These are phyloP conservation scores for Geotrypetes seraphini DNA, from an alignment of 2,797 vertebrate genomes.

Conservation along the genomic window DNA sequence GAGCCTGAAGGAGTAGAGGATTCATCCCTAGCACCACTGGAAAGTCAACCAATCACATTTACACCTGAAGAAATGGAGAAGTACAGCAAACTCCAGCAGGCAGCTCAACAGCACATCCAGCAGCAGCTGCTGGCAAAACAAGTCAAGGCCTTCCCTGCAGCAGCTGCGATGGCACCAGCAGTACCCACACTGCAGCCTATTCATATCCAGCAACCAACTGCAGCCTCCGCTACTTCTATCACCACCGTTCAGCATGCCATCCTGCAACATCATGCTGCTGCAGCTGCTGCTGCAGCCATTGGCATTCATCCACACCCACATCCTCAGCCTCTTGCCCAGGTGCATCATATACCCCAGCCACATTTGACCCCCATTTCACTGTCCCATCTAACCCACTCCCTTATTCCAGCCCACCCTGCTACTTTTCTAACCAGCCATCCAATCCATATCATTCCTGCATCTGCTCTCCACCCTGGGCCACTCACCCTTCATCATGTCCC, in stretches of 20 bases:
- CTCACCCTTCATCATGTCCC: slow-evolving; percentile 88
- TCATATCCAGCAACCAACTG: slow-evolving; percentile 85
- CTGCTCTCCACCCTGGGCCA: slow-evolving; percentile 86
- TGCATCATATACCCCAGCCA: slow-evolving; percentile 82
- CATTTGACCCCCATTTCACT: slow-evolving; percentile 62
- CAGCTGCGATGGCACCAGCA: slow-evolving; percentile 56
- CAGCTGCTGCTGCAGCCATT: slow-evolving; percentile 58
- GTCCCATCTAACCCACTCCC: slow-evolving; percentile 79
- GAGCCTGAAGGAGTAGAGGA: slow-evolving; percentile 45
- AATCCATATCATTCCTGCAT: slow-evolving; percentile 95
- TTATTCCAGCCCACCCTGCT: slow-evolving; percentile 86
- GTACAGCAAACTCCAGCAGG: slow-evolving; percentile 95
- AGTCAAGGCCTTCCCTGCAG: slow-evolving; percentile 84
- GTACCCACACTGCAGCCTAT: slow-evolving; percentile 76
- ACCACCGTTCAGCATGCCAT: slow-evolving; percentile 92
- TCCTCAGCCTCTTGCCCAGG: slow-evolving; percentile 79
- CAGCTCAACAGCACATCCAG: slow-evolving; percentile 95
- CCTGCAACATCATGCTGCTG: slow-evolving; percentile 86
- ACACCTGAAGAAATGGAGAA: slow-evolving; percentile 98
- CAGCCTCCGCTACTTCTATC: slow-evolving; percentile 79
- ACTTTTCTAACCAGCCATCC: slow-evolving; percentile 92
- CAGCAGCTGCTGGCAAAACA: slow-evolving; percentile 96
- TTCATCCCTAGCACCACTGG: slow-evolving; percentile 76
- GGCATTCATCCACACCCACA: slow-evolving; percentile 89
- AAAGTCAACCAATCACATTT: slow-evolving; percentile 96